phyloP scores from a whole-genome alignment of 2,113 vertebrate species.

The Gorsachius goisagi region DNA sequence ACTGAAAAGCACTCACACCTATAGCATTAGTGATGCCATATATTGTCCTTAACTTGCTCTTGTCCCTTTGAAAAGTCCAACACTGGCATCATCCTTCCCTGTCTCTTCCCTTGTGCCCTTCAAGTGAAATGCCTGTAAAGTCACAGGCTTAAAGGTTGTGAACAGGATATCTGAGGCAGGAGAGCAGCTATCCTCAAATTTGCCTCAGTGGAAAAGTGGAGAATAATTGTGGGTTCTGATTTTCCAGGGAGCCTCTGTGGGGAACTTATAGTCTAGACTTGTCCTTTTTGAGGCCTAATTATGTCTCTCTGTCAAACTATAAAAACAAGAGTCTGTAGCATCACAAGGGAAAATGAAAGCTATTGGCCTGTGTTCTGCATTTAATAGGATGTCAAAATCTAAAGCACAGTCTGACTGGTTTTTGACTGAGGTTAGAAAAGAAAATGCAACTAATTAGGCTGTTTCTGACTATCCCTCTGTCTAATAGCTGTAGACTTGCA shows the following conservation, averaged over 20 bases:
- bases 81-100: not conserved
- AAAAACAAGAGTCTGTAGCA: slow-evolving; percentile 40
- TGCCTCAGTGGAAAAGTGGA: not conserved
- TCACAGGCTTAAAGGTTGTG: not conserved
- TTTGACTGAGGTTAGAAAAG: slow-evolving; percentile 63
- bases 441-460: slow-evolving; percentile 61
- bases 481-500: slow-evolving; percentile 36
- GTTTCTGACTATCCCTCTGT: slow-evolving; percentile 24
- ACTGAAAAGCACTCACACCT: not conserved
- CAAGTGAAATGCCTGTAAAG: not conserved
- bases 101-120: not conserved
- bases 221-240: slow-evolving; percentile 41
- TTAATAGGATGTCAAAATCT: slow-evolving; percentile 69
- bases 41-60: not conserved
- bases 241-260: slow-evolving; percentile 51
- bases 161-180: not conserved
- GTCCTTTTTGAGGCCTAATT: slow-evolving; percentile 69
- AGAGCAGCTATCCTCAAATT: not conserved
- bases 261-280: slow-evolving; percentile 48
- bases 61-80: not conserved
- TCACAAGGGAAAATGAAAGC: slow-evolving; percentile 65
- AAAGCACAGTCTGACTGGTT: slow-evolving; percentile 54
- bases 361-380: slow-evolving; percentile 55
- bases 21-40: not conserved
- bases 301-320: slow-evolving; percentile 55